phyloP scores from a whole-genome alignment of 2,888 invertebrate species.

The Odontocolon sp. region DNA sequence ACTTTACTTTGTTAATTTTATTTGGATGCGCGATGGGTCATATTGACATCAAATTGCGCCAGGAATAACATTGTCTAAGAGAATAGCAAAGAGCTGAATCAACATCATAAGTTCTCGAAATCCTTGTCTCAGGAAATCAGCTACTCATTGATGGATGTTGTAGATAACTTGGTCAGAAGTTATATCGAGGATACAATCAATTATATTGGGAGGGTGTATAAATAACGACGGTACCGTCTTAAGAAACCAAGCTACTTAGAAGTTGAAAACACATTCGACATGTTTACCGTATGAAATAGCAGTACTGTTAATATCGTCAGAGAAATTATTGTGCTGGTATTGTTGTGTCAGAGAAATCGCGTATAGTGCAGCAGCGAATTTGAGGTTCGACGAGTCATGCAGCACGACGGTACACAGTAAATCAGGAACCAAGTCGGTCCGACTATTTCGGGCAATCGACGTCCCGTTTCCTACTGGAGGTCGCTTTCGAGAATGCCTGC shows the following conservation, averaged over 20 bases:
- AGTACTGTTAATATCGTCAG: constrained; percentile 13
- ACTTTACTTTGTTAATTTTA: too few relatives aligned
- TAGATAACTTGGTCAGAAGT: background rate
- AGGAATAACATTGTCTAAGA: too few relatives aligned
- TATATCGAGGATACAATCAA: constrained; percentile 14
- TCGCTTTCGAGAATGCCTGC: constrained; percentile 40
- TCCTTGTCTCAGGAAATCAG: too few relatives aligned
- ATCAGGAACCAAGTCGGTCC: constrained; percentile 31
- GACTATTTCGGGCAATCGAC: constrained; percentile 46
- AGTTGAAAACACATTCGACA: constrained; percentile 46
- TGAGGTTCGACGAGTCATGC: constrained; percentile 15
- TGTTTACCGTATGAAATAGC: constrained; percentile 38
- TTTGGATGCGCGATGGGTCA: too few relatives aligned
- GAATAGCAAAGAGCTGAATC: background rate
- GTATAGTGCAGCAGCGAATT: too few relatives aligned
- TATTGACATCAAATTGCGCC: too few relatives aligned
- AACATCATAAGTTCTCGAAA: too few relatives aligned
- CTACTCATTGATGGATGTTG: too few relatives aligned
- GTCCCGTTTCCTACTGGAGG: constrained; percentile 29
- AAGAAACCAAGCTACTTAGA: background rate
- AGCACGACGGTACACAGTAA: constrained; percentile 1
- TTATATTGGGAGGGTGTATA: constrained; percentile 17
- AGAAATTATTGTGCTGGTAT: constrained; percentile 15
- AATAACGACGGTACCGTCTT: constrained; percentile 19
- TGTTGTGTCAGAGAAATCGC: too few relatives aligned